Conservation (phyloP, 2,888 invertebrate species). For the Calliphora vomitoria region DNA sequence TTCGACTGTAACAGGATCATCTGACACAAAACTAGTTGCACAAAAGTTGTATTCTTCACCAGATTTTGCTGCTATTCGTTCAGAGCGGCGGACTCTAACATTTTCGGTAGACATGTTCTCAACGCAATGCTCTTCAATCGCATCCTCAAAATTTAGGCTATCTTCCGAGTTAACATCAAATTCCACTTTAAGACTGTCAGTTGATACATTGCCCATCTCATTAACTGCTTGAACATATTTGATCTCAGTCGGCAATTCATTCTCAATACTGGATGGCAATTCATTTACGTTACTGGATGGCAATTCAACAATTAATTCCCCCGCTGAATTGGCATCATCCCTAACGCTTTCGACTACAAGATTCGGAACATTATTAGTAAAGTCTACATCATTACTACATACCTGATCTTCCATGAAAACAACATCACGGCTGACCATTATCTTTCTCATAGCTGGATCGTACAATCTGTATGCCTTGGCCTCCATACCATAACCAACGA, state of each 20-base stretch:
- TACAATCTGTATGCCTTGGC: slow-evolving; percentile 68
- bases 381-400: slow-evolving; percentile 21
- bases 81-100: slow-evolving; percentile 31
- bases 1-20: slow-evolving; percentile 39
- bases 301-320: no score
- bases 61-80: slow-evolving; percentile 32
- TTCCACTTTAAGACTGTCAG: slow-evolving; percentile 24
- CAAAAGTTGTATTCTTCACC: slow-evolving; percentile 31
- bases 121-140: not conserved
- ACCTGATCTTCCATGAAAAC: slow-evolving; percentile 68
- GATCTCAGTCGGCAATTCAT: not conserved
- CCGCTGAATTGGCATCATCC: slow-evolving; percentile 52
- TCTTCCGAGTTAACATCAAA: slow-evolving; percentile 17
- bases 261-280: slow-evolving; percentile 4
- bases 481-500: slow-evolving; percentile 68
- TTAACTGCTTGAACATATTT: not conserved
- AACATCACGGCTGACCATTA: slow-evolving; percentile 67
- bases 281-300: no score
- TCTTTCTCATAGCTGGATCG: slow-evolving; percentile 53
- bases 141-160: slow-evolving; percentile 34
- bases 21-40: slow-evolving; percentile 39
- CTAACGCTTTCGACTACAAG: slow-evolving; percentile 6
- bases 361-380: slow-evolving; percentile 23
- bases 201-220: not conserved
- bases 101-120: not conserved